Percentiles rank a stretch among this genome's conserved stretches.
Conservation (phyloP, 2,797 vertebrate species). For the Odontamblyopus rebecca region DNA sequence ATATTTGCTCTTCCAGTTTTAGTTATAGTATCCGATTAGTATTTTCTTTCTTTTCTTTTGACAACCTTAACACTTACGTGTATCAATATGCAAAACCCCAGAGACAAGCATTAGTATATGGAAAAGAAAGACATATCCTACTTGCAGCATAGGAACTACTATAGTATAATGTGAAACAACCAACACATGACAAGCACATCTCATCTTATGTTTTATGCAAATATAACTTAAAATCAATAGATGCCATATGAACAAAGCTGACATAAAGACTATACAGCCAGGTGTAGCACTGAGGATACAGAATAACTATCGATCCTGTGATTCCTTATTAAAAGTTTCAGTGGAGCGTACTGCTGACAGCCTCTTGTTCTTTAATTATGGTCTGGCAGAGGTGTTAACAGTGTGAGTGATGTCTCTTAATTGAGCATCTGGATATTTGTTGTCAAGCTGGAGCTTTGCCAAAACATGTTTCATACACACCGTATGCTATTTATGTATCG, state of each 20-base stretch:
- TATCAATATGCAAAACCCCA: neutral
- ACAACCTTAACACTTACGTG: too few relatives aligned
- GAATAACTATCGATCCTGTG: neutral
- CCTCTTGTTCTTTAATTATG: constrained; percentile 70
- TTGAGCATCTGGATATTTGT: constrained; percentile 74
- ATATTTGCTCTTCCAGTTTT: too few relatives aligned
- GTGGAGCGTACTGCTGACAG: constrained; percentile 52
- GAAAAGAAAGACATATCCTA: neutral
- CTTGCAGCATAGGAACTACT: neutral
- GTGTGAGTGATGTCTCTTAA: constrained; percentile 75
- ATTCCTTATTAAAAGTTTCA: constrained; percentile 37
- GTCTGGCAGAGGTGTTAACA: constrained; percentile 64
- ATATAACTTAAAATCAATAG: neutral
- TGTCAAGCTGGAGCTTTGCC: constrained; percentile 58
- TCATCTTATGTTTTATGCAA: too few relatives aligned
- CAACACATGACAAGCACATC: neutral
- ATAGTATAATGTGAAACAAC: neutral
- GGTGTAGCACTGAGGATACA: neutral
- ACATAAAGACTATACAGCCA: neutral
- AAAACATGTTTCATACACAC: constrained; percentile 18
- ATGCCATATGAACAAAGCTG: neutral
- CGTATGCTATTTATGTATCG: neutral
- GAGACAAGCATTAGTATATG: neutral
- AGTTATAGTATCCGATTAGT: too few relatives aligned
- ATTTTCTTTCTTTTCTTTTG: too few relatives aligned